Evolutionary conservation across 2,113 vertebrate species (phyloP), one percentile per base, ranked within the genome.

Genomic region (Fregata magnificens): DNA sequence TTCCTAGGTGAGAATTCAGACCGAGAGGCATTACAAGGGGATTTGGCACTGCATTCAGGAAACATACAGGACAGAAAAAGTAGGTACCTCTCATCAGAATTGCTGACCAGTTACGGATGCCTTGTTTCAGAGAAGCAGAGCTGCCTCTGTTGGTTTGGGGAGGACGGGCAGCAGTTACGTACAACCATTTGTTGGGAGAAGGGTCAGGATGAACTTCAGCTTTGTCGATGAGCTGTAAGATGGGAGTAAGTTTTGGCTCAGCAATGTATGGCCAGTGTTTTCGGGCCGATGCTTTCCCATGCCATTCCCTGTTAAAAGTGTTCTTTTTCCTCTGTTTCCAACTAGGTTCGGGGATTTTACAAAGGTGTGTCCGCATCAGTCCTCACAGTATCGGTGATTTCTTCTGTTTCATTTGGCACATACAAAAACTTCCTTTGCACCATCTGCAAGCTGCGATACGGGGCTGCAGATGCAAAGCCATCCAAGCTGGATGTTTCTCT

Each of bases 1-100:
- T 90, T 93, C 22, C 10, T 58, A 99, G 99, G 99, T 99, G 94
- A 98, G 98, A 94, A 98, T 99, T 84, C 99, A 99, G 98, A 99
- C 99, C 0, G 98, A 98, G 88, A 94, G 90, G n/a, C 97, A 65
- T 58, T 98, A 98, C 92, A 95, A 36, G 1, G 97, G 98, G 84
- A 98, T 99, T 55, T 99, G 99, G 99, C 98, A 98, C 34, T 99
- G 99, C 44, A 81, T 99, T 81, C 90, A 74, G 67, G 98, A 98
- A 42, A 99, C 96, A 1, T 99, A 98, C 76, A 98, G 96, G 96
- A 98, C 70, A 44, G 99, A 99, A 95, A 98, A 98, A 83, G 99
- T 99, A 98, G 91, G 98, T 72, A 26, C 25, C n/a, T 61, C 34
- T 22, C 8, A 13, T 9, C 38, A 42, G 36, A 49, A 28, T 1